These are phyloP conservation scores for Amia ocellicauda DNA, from an alignment of 2,113 vertebrate genomes.

Conservation along the genomic window DNA sequence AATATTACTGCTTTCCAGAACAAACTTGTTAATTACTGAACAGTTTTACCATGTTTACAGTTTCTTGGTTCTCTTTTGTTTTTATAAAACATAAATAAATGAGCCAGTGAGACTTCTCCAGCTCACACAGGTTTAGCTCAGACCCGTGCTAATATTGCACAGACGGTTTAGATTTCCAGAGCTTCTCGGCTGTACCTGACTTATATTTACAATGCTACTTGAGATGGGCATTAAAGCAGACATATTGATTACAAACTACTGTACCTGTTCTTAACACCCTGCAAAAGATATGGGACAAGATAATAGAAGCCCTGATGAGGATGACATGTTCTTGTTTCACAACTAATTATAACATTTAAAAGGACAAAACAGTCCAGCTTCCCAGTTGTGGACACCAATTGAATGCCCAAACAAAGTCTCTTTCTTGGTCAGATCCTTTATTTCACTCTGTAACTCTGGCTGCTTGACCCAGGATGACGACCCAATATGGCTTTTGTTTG, in stretches of 20 bases:
- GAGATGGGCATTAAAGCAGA: slow-evolving; percentile 51
- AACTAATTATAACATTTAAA: slow-evolving; percentile 67
- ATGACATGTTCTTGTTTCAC: slow-evolving; percentile 54
- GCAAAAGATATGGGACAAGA: slow-evolving; percentile 46
- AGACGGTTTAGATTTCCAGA: slow-evolving; percentile 45
- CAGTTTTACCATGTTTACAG: no score
- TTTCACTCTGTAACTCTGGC: slow-evolving; percentile 27
- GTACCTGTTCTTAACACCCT: slow-evolving; percentile 59
- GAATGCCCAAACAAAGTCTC: slow-evolving; percentile 34
- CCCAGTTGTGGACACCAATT: slow-evolving; percentile 45
- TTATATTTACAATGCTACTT: slow-evolving; percentile 55
- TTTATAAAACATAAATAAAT: no score
- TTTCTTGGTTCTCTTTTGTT: no score
- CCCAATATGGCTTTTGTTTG: slow-evolving; percentile 25
- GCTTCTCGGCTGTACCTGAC: slow-evolving; percentile 55
- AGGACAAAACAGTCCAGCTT: slow-evolving; percentile 59
- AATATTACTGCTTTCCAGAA: no score
- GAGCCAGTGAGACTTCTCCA: no score
- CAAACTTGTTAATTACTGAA: no score
- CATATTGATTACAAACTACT: slow-evolving; percentile 68
- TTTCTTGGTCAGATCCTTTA: slow-evolving; percentile 33
- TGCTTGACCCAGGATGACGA: slow-evolving; percentile 21
- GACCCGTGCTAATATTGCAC: slow-evolving; percentile 52
- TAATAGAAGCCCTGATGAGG: slow-evolving; percentile 46
- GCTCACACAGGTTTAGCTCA: not conserved